These are phyloP conservation scores for Zapus hudsonius DNA, from an alignment of 2,113 vertebrate species.

Conservation along the genomic window DNA sequence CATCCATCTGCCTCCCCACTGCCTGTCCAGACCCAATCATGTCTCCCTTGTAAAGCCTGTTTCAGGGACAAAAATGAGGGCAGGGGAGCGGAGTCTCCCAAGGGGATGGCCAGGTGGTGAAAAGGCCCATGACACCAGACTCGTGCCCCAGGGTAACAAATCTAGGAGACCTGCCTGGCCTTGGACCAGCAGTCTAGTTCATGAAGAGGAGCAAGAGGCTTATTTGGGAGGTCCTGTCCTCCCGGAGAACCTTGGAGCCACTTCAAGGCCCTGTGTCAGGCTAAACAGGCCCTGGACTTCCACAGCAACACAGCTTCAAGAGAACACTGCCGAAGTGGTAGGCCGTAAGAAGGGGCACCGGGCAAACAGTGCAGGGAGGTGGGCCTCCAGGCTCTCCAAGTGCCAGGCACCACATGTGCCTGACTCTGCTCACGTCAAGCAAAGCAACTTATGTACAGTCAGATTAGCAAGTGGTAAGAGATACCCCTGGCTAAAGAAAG, in stretches of 20 bases:
- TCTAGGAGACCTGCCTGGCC: neutral
- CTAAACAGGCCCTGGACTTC: neutral
- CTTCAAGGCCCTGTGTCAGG: neutral
- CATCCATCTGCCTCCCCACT: rapidly evolving
- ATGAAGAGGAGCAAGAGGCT: rapidly evolving
- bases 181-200: neutral
- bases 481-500: constrained; percentile 56
- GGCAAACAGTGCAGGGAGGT: constrained; percentile 2
- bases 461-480: constrained; percentile 4
- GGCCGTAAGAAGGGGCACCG: neutral
- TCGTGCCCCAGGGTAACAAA: neutral
- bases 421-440: neutral
- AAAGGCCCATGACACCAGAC: neutral
- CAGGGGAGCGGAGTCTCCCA: neutral
- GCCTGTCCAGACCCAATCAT: neutral
- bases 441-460: constrained; percentile 58
- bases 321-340: neutral
- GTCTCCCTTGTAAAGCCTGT: neutral
- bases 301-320: neutral
- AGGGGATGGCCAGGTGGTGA: neutral
- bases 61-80: neutral
- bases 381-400: constrained; percentile 18
- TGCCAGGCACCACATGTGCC: neutral
- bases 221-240: neutral
- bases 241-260: neutral